Evolutionary conservation across 2,113 vertebrate genomes (phyloP).

Genomic region (Mobula birostris): DNA sequence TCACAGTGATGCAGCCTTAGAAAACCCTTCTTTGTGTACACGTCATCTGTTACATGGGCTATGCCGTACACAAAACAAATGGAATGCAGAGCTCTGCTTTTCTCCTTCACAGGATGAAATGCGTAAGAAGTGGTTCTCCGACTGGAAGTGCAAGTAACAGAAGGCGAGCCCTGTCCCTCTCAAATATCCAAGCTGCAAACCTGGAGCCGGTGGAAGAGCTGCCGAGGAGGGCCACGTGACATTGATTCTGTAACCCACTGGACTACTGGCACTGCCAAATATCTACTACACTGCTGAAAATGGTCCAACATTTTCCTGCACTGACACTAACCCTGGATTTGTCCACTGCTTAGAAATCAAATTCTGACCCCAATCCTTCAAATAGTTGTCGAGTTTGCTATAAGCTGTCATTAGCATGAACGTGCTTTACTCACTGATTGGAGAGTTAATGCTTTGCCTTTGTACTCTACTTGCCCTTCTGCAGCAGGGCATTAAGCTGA

Average conservation of each 20-base stretch:
- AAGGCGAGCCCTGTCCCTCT: neutral
- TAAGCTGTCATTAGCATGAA: neutral
- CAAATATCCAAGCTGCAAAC: neutral
- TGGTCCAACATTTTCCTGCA: neutral
- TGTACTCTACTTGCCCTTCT: neutral
- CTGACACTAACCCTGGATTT: neutral
- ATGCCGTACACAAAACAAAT: too few species aligned
- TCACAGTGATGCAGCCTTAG: too few species aligned
- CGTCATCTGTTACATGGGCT: too few species aligned
- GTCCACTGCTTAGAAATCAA: neutral
- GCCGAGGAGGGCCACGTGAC: too few species aligned
- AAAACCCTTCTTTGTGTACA: too few species aligned
- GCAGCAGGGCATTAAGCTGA: neutral
- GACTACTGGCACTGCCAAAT: neutral
- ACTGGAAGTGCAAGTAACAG: slow-evolving; percentile 57
- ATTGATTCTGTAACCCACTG: neutral
- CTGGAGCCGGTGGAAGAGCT: neutral
- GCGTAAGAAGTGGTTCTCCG: slow-evolving; percentile 59
- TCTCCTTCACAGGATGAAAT: slow-evolving; percentile 60
- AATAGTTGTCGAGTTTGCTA: neutral
- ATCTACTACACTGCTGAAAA: neutral
- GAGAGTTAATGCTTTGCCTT: neutral
- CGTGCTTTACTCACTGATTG: neutral
- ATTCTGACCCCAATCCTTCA: too few species aligned
- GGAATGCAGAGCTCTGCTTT: too few species aligned